Percentiles rank a stretch among this genome's conserved stretches.
Evolutionary conservation across 2,113 vertebrate genomes (phyloP).

Genomic region (Pontoporia blainvillei): DNA sequence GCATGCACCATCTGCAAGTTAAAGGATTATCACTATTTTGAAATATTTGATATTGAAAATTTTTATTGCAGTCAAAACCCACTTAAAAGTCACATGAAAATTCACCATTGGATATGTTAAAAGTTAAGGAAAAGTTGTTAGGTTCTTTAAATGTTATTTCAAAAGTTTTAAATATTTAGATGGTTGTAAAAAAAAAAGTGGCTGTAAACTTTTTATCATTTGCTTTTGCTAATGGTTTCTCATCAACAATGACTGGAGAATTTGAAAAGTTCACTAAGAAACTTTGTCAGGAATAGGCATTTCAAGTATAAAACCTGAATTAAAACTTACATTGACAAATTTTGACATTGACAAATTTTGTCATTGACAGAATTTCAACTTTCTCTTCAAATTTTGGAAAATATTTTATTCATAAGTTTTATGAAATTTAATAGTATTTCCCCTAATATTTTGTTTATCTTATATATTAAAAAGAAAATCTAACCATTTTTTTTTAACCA

Average conservation of each 20-base stretch:
- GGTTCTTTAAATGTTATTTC: background rate
- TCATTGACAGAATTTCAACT: background rate
- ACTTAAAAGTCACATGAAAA: background rate
- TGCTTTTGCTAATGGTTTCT: constrained; percentile 3
- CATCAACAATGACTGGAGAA: background rate
- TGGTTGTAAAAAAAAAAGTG: background rate
- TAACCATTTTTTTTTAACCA: background rate
- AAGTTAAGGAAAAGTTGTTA: constrained; percentile 7
- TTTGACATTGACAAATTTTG: background rate
- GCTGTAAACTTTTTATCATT: background rate
- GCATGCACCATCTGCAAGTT: background rate
- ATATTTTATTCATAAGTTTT: background rate
- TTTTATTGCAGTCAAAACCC: background rate
- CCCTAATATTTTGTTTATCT: background rate
- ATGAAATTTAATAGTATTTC: background rate
- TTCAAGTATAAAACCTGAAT: background rate
- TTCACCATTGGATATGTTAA: background rate
- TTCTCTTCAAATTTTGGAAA: background rate
- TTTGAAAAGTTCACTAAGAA: background rate
- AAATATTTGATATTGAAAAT: background rate
- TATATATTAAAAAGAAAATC: background rate
- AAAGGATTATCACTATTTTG: background rate
- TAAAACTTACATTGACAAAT: background rate
- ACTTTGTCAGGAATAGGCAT: background rate
- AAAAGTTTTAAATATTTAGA: constrained; percentile 42